Percentiles rank a stretch among this genome's conserved stretches.
Conservation (phyloP, 2,113 vertebrate species). For the Urocitellus parryii region DNA sequence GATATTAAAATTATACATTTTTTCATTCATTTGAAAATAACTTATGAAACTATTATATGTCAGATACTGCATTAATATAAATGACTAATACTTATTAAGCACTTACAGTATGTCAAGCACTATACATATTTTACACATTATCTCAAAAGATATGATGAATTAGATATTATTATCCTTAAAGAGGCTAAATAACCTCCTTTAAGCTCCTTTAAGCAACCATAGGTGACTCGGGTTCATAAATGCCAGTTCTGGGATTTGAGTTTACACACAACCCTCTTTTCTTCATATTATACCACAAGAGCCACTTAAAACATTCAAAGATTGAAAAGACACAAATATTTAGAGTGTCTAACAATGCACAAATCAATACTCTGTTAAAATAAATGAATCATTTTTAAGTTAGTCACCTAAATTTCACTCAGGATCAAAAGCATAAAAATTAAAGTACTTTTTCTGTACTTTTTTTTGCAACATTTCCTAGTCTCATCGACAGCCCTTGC, state of each 20-base stretch:
- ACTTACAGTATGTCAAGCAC: neutral
- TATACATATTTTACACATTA: neutral
- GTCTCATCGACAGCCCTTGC: neutral
- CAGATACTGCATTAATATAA: constrained; percentile 15
- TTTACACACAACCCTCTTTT: constrained; percentile 13
- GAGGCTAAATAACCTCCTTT: neutral
- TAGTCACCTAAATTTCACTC: constrained; percentile 64
- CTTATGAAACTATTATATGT: neutral
- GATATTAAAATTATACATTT: neutral
- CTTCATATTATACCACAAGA: neutral
- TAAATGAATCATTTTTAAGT: constrained; percentile 59
- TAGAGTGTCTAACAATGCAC: neutral
- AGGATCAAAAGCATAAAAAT: constrained; percentile 66
- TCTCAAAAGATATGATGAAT: constrained; percentile 20
- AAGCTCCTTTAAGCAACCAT: neutral
- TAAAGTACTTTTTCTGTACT: constrained; percentile 47
- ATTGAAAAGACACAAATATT: constrained; percentile 41
- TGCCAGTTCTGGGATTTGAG: neutral
- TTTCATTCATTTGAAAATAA: constrained; percentile 40
- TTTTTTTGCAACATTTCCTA: neutral
- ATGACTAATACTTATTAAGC: neutral
- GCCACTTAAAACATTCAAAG: constrained; percentile 40
- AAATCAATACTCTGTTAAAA: constrained; percentile 65
- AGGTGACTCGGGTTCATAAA: neutral
- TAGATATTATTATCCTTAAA: neutral